phyloP scores from a whole-genome alignment of 2,888 invertebrate species.

The Pollenia labialis region DNA sequence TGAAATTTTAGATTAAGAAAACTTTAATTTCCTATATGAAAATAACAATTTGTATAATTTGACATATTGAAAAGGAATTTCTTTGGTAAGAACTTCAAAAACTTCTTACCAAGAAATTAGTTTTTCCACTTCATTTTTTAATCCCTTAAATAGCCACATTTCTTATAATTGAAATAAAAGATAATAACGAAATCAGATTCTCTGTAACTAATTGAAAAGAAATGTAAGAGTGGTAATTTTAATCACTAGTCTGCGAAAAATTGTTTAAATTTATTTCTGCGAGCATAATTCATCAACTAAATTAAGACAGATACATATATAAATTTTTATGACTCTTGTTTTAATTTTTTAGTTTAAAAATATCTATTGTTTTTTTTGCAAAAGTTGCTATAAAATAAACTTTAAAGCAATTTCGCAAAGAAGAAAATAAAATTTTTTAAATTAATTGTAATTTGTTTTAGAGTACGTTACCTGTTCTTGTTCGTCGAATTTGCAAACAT shows the following conservation, averaged over 20 bases:
- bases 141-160: no score
- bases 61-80: background rate
- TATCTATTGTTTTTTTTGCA: background rate
- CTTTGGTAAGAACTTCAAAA: background rate
- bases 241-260: no score
- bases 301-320: background rate
- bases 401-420: constrained; percentile 36
- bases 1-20: background rate
- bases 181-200: no score
- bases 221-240: no score
- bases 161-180: no score
- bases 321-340: background rate
- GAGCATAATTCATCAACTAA: background rate
- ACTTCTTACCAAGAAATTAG: no score
- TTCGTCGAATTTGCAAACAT: background rate
- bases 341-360: background rate
- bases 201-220: background rate
- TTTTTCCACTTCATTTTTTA: no score
- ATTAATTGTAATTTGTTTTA: constrained; percentile 6
- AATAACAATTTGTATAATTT: background rate
- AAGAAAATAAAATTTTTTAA: constrained; percentile 22
- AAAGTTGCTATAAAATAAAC: constrained; percentile 39
- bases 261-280: no score
- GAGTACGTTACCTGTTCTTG: background rate
- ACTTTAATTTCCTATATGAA: background rate